Percentiles rank a stretch among this genome's conserved stretches.
These are phyloP conservation scores for Galendromus occidentalis DNA, from an alignment of 1,140 invertebrate species.

Conservation along the genomic window DNA sequence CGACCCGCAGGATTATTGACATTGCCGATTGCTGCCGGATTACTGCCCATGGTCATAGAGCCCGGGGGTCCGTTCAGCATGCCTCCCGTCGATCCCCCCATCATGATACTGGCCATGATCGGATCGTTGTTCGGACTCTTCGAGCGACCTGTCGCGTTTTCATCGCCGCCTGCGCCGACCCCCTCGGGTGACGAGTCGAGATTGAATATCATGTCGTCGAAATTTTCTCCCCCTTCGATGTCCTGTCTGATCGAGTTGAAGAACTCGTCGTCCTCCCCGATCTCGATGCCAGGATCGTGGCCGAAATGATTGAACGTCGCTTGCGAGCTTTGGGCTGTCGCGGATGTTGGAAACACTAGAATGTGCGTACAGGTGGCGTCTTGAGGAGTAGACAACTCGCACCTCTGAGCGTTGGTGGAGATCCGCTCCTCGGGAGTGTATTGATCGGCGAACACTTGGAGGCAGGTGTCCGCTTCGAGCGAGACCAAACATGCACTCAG, in stretches of 20 bases:
- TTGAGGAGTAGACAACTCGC: slow-evolving; percentile 54
- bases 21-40: slow-evolving; percentile 17
- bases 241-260: slow-evolving; percentile 47
- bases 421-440: slow-evolving; percentile 57
- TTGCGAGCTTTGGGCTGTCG: slow-evolving; percentile 49
- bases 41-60: background rate
- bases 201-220: slow-evolving; percentile 48
- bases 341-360: slow-evolving; percentile 92
- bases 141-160: slow-evolving; percentile 10
- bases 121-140: slow-evolving; percentile 6
- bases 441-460: slow-evolving; percentile 83
- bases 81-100: slow-evolving; percentile 18
- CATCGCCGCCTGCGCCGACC: slow-evolving; percentile 17
- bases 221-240: slow-evolving; percentile 35
- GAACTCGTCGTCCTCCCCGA: slow-evolving; percentile 53
- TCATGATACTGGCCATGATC: slow-evolving; percentile 15
- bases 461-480: slow-evolving; percentile 75
- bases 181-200: slow-evolving; percentile 6
- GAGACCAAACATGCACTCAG: slow-evolving; percentile 91
- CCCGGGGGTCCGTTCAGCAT: slow-evolving; percentile 10
- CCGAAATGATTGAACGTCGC: slow-evolving; percentile 20
- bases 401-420: slow-evolving; percentile 39
- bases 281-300: slow-evolving; percentile 33
- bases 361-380: slow-evolving; percentile 95
- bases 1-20: slow-evolving; percentile 16